Evolutionary conservation across 64 coral and sea anemone genomes (phyloP).

Genomic region (Montipora cactus): DNA sequence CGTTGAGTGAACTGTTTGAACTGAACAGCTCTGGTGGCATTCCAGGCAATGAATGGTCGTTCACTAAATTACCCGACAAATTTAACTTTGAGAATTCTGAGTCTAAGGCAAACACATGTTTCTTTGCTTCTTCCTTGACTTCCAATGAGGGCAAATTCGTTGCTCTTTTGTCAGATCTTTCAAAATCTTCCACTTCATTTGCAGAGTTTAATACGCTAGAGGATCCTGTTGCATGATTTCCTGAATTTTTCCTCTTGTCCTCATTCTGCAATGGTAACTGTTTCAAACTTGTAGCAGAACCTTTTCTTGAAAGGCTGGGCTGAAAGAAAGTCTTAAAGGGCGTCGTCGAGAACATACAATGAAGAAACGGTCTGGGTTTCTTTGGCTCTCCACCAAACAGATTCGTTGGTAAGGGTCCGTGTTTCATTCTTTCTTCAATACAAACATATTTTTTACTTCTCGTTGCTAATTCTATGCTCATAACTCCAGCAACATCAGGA

Average conservation of each 20-base stretch:
- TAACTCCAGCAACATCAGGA: slow-evolving; percentile 77
- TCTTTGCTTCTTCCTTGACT: slow-evolving; percentile 4
- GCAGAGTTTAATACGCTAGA: background rate
- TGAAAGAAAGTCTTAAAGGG: slow-evolving; percentile 86
- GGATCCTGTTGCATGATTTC: background rate
- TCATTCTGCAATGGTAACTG: background rate
- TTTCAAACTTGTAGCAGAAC: background rate
- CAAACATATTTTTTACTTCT: slow-evolving; percentile 87
- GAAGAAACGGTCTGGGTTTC: slow-evolving; percentile 80
- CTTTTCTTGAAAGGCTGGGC: slow-evolving; percentile 3
- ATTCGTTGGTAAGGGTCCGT: slow-evolving; percentile 61
- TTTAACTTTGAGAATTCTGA: slow-evolving; percentile 85
- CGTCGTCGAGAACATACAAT: slow-evolving; percentile 84
- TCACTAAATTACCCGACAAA: slow-evolving; percentile 84
- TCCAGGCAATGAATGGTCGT: slow-evolving; percentile 49
- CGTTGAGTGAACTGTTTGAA: slow-evolving; percentile 80
- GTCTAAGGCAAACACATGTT: slow-evolving; percentile 53
- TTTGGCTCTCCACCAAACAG: slow-evolving; percentile 83
- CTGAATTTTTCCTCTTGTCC: background rate
- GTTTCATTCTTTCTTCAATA: slow-evolving; percentile 32
- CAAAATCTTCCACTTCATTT: background rate
- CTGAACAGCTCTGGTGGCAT: slow-evolving; percentile 67
- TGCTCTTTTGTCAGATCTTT: background rate
- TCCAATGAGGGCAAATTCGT: slow-evolving; percentile 5
- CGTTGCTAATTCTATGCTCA: slow-evolving; percentile 96